A percentile compares a stretch with the other conserved stretches of the same genome.
These are phyloP conservation scores for Pangasianodon gigas DNA, from an alignment of 2,113 vertebrate genomes.

Conservation along the genomic window DNA sequence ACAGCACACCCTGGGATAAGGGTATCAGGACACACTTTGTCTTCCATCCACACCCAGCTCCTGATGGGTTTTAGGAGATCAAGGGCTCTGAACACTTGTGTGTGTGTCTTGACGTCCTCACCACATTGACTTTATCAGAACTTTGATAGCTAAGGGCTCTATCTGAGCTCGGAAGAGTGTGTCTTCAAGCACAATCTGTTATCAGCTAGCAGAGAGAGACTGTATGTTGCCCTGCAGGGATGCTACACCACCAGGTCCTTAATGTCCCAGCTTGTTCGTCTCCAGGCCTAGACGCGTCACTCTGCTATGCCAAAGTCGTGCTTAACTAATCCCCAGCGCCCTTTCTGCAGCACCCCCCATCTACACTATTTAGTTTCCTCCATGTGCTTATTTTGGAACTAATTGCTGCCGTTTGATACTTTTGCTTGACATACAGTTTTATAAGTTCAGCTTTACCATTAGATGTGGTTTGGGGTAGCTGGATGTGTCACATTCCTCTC, in stretches of 20 bases:
- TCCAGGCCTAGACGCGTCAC: background rate
- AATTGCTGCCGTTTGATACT: slow-evolving; percentile 14
- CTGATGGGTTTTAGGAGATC: slow-evolving; percentile 23
- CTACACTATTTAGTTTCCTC: background rate
- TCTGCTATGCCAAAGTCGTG: background rate
- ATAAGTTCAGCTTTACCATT: slow-evolving; percentile 6
- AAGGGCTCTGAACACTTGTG: slow-evolving; percentile 21
- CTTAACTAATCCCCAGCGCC: background rate
- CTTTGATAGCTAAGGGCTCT: slow-evolving; percentile 44
- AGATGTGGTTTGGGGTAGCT: slow-evolving; percentile 20
- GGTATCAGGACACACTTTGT: slow-evolving; percentile 44
- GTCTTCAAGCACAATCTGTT: slow-evolving; percentile 44
- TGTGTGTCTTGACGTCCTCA: slow-evolving; percentile 30
- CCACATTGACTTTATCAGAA: slow-evolving; percentile 44
- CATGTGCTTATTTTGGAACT: background rate
- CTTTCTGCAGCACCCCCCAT: background rate
- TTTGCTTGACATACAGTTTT: background rate
- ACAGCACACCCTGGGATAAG: slow-evolving; percentile 27
- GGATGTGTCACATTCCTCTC: slow-evolving; percentile 13
- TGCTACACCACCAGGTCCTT: background rate
- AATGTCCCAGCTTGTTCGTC: background rate
- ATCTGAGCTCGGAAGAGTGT: slow-evolving; percentile 22
- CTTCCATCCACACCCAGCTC: slow-evolving; percentile 40
- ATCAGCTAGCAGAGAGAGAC: slow-evolving; percentile 39
- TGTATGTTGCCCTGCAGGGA: slow-evolving; percentile 14